These are phyloP conservation scores for Gouania willdenowi DNA, from an alignment of 2,797 vertebrate genomes.

Conservation along the genomic window DNA sequence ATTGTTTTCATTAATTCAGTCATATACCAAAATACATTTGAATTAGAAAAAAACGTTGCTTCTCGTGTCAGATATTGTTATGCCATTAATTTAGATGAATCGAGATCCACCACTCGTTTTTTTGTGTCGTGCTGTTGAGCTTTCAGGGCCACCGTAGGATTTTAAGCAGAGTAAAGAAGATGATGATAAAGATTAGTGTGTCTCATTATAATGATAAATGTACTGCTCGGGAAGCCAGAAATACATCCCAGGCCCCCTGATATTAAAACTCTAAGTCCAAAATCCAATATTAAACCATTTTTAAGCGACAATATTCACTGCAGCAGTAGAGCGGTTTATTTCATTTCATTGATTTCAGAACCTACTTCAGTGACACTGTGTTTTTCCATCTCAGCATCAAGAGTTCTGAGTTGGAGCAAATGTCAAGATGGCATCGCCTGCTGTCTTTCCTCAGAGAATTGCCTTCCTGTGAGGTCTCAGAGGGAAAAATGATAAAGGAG, in stretches of 20 bases:
- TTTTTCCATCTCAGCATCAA: not conserved
- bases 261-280: no score
- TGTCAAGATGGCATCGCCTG: conserved; percentile 23
- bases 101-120: no score
- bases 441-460: not conserved
- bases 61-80: no score
- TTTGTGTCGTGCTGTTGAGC: no score
- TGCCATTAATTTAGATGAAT: no score
- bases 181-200: not conserved
- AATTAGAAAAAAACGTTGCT: no score
- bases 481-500: conserved; percentile 24
- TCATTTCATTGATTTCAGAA: not conserved
- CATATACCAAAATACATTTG: no score
- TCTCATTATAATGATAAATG: no score
- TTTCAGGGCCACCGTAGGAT: no score
- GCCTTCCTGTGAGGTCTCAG: conserved; percentile 7
- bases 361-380: not conserved
- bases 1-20: no score
- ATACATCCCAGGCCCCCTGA: not conserved
- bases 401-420: no score
- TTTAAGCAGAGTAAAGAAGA: no score
- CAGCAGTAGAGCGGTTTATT: not conserved
- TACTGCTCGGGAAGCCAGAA: not conserved
- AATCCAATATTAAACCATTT: not conserved
- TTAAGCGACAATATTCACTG: not conserved